Percentiles rank a stretch among this genome's conserved stretches.
phyloP scores from a whole-genome alignment of 2,113 vertebrate genomes.

The Cinclus mexicanus region DNA sequence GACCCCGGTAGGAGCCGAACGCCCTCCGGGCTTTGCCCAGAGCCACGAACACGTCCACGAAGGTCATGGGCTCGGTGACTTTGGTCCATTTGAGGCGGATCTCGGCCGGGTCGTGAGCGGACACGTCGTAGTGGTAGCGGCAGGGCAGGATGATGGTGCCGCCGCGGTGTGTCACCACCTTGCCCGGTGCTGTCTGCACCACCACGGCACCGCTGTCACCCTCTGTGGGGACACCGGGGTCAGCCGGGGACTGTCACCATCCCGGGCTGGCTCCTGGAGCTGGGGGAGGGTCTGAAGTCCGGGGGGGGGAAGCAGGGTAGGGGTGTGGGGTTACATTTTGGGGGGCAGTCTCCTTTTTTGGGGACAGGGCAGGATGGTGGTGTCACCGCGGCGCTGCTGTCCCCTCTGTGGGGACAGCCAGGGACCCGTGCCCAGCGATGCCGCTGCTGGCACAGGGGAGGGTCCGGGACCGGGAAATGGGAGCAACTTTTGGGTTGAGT shows the following conservation, averaged over 20 bases:
- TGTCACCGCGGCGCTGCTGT: too few species aligned
- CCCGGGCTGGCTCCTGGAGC: background rate
- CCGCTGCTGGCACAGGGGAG: too few species aligned
- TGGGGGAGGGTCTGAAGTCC: too few species aligned
- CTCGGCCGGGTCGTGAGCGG: slow-evolving; percentile 77
- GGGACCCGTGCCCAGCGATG: too few species aligned
- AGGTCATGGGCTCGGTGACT: slow-evolving; percentile 84
- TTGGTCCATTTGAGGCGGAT: slow-evolving; percentile 97
- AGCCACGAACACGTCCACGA: slow-evolving; percentile 89
- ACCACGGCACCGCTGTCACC: slow-evolving; percentile 89
- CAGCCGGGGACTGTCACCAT: accelerated
- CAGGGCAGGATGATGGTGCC: slow-evolving; percentile 94
- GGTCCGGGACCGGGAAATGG: too few species aligned
- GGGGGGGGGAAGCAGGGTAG: too few species aligned
- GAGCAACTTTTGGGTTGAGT: accelerated
- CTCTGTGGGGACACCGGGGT: background rate
- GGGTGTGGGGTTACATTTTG: too few species aligned
- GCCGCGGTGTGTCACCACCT: slow-evolving; percentile 90
- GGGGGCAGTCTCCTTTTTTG: too few species aligned
- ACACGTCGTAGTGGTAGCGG: slow-evolving; percentile 88
- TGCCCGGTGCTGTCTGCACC: slow-evolving; percentile 91
- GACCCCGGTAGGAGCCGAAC: slow-evolving; percentile 84
- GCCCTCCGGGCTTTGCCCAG: slow-evolving; percentile 85
- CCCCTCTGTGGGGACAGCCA: too few species aligned
- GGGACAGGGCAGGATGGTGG: too few species aligned